Conservation (phyloP, 2,888 invertebrate species). For the Eupithecia subfuscata region DNA sequence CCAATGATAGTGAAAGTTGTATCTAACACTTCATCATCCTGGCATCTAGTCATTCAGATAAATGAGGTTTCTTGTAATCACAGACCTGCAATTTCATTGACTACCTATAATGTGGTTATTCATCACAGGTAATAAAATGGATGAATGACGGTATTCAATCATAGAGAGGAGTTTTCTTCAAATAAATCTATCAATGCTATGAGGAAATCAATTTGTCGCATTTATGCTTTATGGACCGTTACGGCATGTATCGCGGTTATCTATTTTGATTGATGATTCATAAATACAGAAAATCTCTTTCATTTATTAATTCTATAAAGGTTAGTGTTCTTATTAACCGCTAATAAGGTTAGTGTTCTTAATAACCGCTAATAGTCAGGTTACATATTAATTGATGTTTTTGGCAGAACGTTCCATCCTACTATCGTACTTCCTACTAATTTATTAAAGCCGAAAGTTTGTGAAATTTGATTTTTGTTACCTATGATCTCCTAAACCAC, state of each 20-base stretch:
- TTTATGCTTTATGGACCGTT: slow-evolving; percentile 6
- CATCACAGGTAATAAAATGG: slow-evolving; percentile 19
- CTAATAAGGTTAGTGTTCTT: not conserved
- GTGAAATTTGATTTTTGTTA: too few relatives aligned
- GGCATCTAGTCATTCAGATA: slow-evolving; percentile 8
- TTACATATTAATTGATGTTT: not conserved
- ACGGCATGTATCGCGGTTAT: not conserved
- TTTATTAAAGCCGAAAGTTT: too few relatives aligned
- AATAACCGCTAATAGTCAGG: not conserved
- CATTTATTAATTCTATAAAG: too few relatives aligned
- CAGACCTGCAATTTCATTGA: slow-evolving; percentile 8
- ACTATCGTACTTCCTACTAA: too few relatives aligned
- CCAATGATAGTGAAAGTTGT: not conserved
- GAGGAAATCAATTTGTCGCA: slow-evolving; percentile 30
- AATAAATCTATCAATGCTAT: slow-evolving; percentile 35
- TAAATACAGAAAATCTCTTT: not conserved
- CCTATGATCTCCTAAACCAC: too few relatives aligned
- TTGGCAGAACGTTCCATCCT: not conserved
- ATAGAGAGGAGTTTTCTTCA: slow-evolving; percentile 33
- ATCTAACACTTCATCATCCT: not conserved
- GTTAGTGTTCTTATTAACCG: too few relatives aligned
- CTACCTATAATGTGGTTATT: slow-evolving; percentile 4
- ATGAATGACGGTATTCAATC: slow-evolving; percentile 23
- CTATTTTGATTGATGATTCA: too few relatives aligned
- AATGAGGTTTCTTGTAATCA: slow-evolving; percentile 7